A percentile compares a stretch with the other conserved stretches of the same genome.
Evolutionary conservation across 1,140 invertebrate species (phyloP).

Genomic region (Thrips palmi): DNA sequence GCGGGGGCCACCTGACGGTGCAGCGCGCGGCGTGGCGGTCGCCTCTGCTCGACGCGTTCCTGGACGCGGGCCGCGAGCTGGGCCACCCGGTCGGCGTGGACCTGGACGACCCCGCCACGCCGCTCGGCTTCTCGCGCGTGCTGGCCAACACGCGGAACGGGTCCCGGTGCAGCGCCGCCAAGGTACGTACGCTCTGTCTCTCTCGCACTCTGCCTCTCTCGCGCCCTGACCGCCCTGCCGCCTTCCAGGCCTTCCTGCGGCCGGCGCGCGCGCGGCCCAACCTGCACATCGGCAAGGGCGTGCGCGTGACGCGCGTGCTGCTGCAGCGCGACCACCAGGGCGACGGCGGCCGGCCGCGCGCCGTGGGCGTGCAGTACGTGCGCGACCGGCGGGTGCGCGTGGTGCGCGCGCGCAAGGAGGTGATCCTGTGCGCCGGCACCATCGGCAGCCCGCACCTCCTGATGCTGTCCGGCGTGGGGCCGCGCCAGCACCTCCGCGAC

Average conservation of each 20-base stretch:
- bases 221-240: too few species aligned
- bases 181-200: too few species aligned
- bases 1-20: slow-evolving; percentile 46
- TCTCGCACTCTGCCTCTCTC: too few species aligned
- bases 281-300: slow-evolving; percentile 44
- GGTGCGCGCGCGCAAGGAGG: slow-evolving; percentile 36
- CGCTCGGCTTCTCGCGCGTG: slow-evolving; percentile 43
- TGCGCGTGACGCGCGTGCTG: slow-evolving; percentile 43
- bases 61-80: slow-evolving; percentile 32
- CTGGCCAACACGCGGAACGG: slow-evolving; percentile 38
- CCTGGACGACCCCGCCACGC: slow-evolving; percentile 35
- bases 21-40: slow-evolving; percentile 41
- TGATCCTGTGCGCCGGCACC: slow-evolving; percentile 44
- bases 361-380: slow-evolving; percentile 44
- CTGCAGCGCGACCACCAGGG: too few species aligned
- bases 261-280: slow-evolving; percentile 38
- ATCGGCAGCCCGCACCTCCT: slow-evolving; percentile 49
- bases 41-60: slow-evolving; percentile 26
- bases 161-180: slow-evolving; percentile 38
- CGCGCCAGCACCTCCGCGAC: slow-evolving; percentile 40
- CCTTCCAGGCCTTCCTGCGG: slow-evolving; percentile 39
- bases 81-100: slow-evolving; percentile 36
- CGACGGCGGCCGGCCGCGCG: slow-evolving; percentile 33
- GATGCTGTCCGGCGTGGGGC: slow-evolving; percentile 58
- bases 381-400: slow-evolving; percentile 26